Base-by-base conservation (phyloP, 2,888 invertebrate genomes). In the Resseliella maxima region DNA sequence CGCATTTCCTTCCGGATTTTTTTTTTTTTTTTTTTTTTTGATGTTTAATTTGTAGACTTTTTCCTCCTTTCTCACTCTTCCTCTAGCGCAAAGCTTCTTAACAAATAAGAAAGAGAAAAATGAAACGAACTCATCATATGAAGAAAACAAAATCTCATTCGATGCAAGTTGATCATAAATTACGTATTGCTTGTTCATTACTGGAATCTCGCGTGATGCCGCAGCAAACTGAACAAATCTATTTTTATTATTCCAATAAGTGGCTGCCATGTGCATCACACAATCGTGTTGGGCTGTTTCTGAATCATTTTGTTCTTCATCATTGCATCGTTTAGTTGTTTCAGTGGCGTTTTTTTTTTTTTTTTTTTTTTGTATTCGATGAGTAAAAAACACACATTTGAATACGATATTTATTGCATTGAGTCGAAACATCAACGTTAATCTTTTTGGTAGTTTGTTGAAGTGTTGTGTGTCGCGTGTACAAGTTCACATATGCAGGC, bases 381-480 rank as follows among this genome's bases (percentile, higher is more conserved):
- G n/a, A 36, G 83, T 21, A 21, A 36, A 83, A 83, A 83, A 38
- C n/a, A 83, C 8, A 21, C 38, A 83, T 83, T 83, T 83, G 38
- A 38, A 83, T 83, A n/a, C 41, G 38, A 83, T 83, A 83, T 83
- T 83, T 83, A 83, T 83, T 83, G 83, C 83, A 83, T 83, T 83
- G 38, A 83, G 81, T 35, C 36, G 36, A 81, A 81, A 18, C 83
- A 83, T 83, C 83, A 38, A n/a, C 83, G 83, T 83, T 83, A n/a
- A 83, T 83, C 83, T 83, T 83, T 31, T 64, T 38, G 72, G 72
- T 72, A 35, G 72, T 31, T 59, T 12, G 10, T n/a, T n/a, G n/a
- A n/a, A n/a, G n/a, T 12, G 41, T 50, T 59, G n/a, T 10, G 72
- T 31, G 31, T 31, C 72, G 72, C 31, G 72, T 72, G 72, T 72